phyloP scores from a whole-genome alignment of 2,113 vertebrate genomes.

The Xyrauchen texanus region DNA sequence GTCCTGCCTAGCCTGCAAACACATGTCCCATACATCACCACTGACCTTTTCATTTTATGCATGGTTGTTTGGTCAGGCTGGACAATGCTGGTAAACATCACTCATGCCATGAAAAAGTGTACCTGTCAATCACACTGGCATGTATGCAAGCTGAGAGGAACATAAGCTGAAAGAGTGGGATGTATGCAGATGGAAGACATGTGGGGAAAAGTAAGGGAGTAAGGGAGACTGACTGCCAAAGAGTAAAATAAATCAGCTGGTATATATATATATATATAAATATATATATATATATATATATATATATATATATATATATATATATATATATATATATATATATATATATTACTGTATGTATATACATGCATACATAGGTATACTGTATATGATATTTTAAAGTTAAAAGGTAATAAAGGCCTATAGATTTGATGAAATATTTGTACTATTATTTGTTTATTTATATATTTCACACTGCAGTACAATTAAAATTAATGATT shows the following conservation, averaged over 20 bases:
- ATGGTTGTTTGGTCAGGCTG: not conserved
- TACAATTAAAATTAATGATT: too few species aligned
- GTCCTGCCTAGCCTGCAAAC: slow-evolving; percentile 37
- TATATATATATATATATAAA: too few species aligned
- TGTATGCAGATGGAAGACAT: not conserved
- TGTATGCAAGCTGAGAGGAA: slow-evolving; percentile 13
- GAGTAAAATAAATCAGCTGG: not conserved
- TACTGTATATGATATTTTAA: too few species aligned
- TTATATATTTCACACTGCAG: too few species aligned
- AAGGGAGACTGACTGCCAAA: not conserved
- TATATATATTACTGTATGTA: too few species aligned
- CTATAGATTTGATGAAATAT: too few species aligned
- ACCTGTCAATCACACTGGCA: slow-evolving; percentile 38
- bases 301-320: too few species aligned
- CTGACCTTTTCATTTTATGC: slow-evolving; percentile 45
- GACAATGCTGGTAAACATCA: not conserved
- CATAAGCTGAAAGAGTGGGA: not conserved
- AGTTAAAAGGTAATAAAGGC: too few species aligned
- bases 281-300: too few species aligned
- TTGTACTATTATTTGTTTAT: too few species aligned
- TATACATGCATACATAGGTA: too few species aligned
- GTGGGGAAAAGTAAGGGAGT: not conserved
- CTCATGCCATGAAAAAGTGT: slow-evolving; percentile 22
- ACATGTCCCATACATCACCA: slow-evolving; percentile 33
- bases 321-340: too few species aligned